Evolutionary conservation across 2,797 vertebrate species (phyloP).

Genomic region (Rhyacichthys aspro): DNA sequence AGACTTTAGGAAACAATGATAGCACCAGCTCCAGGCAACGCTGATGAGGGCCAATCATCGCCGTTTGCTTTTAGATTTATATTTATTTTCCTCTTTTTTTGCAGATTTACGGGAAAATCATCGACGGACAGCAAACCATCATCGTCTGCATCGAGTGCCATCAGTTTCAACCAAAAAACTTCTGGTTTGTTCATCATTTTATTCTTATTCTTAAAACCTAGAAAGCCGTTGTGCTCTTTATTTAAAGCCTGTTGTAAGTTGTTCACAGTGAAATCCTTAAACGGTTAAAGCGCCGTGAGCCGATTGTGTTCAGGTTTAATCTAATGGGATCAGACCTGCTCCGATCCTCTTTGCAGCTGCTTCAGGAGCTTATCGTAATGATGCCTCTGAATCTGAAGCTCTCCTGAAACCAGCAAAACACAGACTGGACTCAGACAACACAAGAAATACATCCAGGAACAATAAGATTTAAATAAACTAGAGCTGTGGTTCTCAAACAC

Average conservation of each 20-base stretch:
- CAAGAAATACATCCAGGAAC: no score
- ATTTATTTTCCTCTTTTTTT: neutral
- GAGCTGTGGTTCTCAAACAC: no score
- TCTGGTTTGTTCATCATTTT: conserved; percentile 84
- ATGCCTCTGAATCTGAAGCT: conserved; percentile 25
- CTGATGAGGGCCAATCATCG: no score
- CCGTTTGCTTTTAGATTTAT: no score
- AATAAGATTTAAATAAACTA: no score
- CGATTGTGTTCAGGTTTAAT: conserved; percentile 53
- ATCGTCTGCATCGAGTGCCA: conserved; percentile 97
- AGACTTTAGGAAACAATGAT: no score
- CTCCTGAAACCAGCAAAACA: no score
- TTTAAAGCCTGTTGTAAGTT: neutral
- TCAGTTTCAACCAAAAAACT: conserved; percentile 99
- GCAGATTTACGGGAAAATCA: conserved; percentile 94
- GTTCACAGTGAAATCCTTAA: no score
- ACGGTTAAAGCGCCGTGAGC: conserved; percentile 36
- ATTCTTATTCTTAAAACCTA: neutral
- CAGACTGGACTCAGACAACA: neutral
- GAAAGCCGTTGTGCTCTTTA: no score
- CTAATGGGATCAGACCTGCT: conserved; percentile 60
- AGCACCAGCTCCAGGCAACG: no score
- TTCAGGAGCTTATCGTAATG: conserved; percentile 46
- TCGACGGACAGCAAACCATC: conserved; percentile 96
- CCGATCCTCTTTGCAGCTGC: conserved; percentile 61